Conservation (phyloP, 1,140 invertebrate species). For the Bombus superbus region DNA sequence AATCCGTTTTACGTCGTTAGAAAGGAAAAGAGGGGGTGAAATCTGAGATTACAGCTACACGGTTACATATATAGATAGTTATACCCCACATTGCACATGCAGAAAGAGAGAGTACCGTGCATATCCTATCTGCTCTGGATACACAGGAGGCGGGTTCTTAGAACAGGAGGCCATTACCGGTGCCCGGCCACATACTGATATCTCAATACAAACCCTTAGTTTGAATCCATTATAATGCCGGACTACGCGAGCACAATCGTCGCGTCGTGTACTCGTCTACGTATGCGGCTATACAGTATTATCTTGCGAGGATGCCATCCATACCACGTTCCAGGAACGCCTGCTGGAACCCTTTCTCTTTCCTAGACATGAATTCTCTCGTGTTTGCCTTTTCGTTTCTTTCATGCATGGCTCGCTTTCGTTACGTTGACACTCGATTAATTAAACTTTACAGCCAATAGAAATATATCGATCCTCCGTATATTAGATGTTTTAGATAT, state of each 20-base stretch:
- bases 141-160: conserved; percentile 74
- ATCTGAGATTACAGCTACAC: conserved; percentile 36
- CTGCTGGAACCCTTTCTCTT: conserved; percentile 49
- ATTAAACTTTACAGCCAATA: background rate
- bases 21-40: conserved; percentile 16
- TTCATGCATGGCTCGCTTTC: conserved; percentile 6
- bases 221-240: conserved; percentile 82
- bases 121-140: conserved; percentile 73
- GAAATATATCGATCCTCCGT: background rate
- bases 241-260: conserved; percentile 64
- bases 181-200: conserved; percentile 80
- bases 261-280: conserved; percentile 57
- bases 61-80: conserved; percentile 48
- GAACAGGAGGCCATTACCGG: conserved; percentile 81
- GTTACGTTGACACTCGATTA: background rate
- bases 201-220: conserved; percentile 82
- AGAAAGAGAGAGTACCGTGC: conserved; percentile 49
- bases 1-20: background rate
- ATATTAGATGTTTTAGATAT: background rate
- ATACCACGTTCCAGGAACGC: conserved; percentile 60
- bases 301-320: conserved; percentile 58
- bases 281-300: conserved; percentile 51
- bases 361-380: conserved; percentile 47
- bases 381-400: conserved; percentile 36
- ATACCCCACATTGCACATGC: conserved; percentile 25